A percentile compares a stretch with the other conserved stretches of the same genome.
phyloP scores from a whole-genome alignment of 2,888 invertebrate genomes.

The Dinocampus coccinellae region DNA sequence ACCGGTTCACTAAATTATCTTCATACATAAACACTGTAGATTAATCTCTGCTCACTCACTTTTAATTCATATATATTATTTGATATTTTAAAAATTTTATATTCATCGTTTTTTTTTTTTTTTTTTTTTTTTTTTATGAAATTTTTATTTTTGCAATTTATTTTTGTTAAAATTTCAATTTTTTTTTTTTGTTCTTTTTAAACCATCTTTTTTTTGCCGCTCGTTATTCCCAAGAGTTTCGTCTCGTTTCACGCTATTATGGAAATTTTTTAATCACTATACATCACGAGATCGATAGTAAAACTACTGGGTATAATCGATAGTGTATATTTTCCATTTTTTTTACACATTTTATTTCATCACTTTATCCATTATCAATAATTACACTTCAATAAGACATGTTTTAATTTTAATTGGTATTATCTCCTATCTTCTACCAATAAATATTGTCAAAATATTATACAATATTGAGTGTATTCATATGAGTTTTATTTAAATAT shows the following conservation, averaged over 20 bases:
- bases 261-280: conserved; percentile 12
- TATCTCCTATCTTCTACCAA: neutral
- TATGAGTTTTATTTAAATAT: too few relatives aligned
- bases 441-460: neutral
- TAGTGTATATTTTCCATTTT: neutral
- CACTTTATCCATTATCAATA: neutral
- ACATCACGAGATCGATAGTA: conserved; percentile 3
- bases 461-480: neutral
- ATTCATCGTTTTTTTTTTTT: too few relatives aligned
- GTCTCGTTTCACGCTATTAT: conserved; percentile 1
- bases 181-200: neutral
- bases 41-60: too few relatives aligned
- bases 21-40: too few relatives aligned
- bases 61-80: too few relatives aligned
- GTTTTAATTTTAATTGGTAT: neutral
- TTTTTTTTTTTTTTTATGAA: too few relatives aligned
- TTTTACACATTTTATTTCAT: conserved; percentile 1
- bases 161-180: neutral
- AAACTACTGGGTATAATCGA: neutral
- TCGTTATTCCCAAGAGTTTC: neutral
- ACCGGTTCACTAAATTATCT: too few relatives aligned
- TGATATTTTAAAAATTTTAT: too few relatives aligned
- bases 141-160: neutral
- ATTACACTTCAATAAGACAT: neutral
- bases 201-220: neutral